These are phyloP conservation scores for Conchocele bisecta DNA, from an alignment of 2,888 invertebrate species.

Conservation along the genomic window DNA sequence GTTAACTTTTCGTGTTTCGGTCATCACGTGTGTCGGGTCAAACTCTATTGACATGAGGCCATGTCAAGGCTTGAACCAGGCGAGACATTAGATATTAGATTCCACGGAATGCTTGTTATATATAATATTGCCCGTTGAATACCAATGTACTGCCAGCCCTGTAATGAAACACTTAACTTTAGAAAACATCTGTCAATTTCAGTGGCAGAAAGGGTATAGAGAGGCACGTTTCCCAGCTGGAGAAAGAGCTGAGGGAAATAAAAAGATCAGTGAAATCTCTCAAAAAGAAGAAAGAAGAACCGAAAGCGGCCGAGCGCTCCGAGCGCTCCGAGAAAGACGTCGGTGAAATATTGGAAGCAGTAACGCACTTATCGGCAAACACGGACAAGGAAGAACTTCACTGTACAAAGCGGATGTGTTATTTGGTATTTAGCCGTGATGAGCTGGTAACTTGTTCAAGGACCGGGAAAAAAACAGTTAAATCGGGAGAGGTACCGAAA, in stretches of 20 bases:
- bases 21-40: no score
- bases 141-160: no score
- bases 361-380: not conserved
- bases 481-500: not conserved
- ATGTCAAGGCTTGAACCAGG: no score
- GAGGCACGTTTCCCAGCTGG: not conserved
- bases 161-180: no score
- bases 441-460: not conserved
- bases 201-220: not conserved
- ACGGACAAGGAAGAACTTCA: not conserved
- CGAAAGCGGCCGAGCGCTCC: not conserved
- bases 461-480: no score
- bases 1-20: no score
- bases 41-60: no score
- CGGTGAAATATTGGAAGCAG: not conserved
- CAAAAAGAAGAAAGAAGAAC: no score
- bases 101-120: no score
- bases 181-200: not conserved
- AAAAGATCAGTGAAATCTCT: no score
- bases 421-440: not conserved
- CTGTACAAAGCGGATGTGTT: not conserved
- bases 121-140: no score
- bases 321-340: not conserved
- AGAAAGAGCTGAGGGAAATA: not conserved
- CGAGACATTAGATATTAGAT: no score